Base-by-base conservation (phyloP, 2,797 vertebrate species). In the Spea hammondii region DNA sequence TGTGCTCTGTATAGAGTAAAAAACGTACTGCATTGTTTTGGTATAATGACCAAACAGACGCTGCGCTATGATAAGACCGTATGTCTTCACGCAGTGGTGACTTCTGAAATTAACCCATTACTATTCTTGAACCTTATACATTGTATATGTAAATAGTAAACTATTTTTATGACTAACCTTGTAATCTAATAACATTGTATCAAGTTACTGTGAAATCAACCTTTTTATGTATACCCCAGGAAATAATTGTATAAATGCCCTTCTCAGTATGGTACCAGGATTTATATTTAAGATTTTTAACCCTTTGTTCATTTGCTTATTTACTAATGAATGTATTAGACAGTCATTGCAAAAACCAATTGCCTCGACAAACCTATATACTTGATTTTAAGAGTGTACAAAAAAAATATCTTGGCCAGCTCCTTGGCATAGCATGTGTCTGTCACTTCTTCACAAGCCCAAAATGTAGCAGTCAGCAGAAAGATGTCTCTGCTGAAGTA, bases 101-200 rank as follows among this genome's bases (percentile, higher is more conserved):
- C 85, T 85, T 88, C 70, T 83, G 90, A 84, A 86, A 71, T 88
- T 87, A 86, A 86, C 88, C 87, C 89, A 91, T 90, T 91, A 77
- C 83, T 85, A 84, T 85, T 84, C 83, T 85, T 87, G 87, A 90
- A 85, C 85, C 92, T 92, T 92, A 88, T 93, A 91, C 91, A 91
- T 90, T 89, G 82, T 90, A 93, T 88, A 84, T 96, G 93, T 97
- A 94, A 91, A 96, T 93, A 94, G 88, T 92, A 93, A 94, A 92
- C 94, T 94, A 97, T 96, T 98, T 97, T 95, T 97, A 95, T 95
- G 92, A 95, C 93, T 94, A 93, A 91, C 92, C 91, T 83, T 90
- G 94, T 96, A 96, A 98, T 97, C 96, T 96, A 95, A 93, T 95
- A 97, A 94, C 90, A 88, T 67, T 89, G 85, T 88, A 91, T 86